phyloP scores from a whole-genome alignment of 1,140 invertebrate species.

The Polyergus mexicanus region DNA sequence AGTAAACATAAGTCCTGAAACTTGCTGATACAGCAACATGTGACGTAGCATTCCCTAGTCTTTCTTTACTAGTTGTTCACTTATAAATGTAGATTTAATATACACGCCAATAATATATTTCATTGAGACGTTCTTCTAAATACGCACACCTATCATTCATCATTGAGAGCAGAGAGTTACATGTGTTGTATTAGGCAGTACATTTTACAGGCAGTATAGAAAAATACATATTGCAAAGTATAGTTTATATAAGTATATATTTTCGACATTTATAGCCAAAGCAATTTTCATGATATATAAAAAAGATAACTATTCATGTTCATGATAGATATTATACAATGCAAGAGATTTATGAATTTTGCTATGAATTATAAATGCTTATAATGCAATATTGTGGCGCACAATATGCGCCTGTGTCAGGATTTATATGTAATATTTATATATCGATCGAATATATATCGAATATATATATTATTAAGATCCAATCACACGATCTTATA shows the following conservation, averaged over 20 bases:
- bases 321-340: not conserved
- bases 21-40: conserved; percentile 17
- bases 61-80: conserved; percentile 35
- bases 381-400: conserved; percentile 4
- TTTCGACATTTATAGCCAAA: conserved; percentile 28
- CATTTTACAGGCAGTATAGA: conserved; percentile 8
- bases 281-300: conserved; percentile 15
- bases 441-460: conserved; percentile 39
- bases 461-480: conserved; percentile 15
- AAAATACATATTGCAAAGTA: conserved; percentile 15
- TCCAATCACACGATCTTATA: not conserved
- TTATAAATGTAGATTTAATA: conserved; percentile 14
- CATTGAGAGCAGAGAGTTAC: not conserved
- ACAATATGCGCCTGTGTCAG: not conserved
- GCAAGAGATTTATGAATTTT: conserved; percentile 30
- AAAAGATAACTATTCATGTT: not conserved
- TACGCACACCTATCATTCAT: not conserved
- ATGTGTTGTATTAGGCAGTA: conserved; percentile 15
- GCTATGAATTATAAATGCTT: conserved; percentile 28
- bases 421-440: conserved; percentile 47
- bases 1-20: not conserved
- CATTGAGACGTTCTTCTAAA: conserved; percentile 8
- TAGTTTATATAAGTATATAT: conserved; percentile 26
- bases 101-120: not conserved
- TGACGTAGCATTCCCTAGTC: conserved; percentile 35